Conservation (phyloP, 2,113 vertebrate genomes). For the Gasterosteus nipponicus region DNA sequence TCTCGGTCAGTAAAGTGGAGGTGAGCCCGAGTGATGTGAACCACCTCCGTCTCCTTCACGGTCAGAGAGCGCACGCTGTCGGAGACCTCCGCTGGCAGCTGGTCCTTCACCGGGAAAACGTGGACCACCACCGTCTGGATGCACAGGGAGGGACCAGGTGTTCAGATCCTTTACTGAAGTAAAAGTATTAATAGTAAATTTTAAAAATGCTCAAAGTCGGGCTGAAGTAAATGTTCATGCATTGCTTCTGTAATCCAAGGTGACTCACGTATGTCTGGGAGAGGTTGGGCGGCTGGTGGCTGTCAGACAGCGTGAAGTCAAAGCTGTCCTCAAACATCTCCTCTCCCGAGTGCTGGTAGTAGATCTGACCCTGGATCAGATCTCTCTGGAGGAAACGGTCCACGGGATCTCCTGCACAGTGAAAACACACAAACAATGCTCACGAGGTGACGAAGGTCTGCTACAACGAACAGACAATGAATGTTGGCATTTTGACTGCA, state of each 20-base stretch:
- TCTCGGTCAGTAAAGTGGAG: slow-evolving; percentile 81
- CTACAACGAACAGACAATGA: background rate
- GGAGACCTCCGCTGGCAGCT: slow-evolving; percentile 77
- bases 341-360: slow-evolving; percentile 78
- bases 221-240: background rate
- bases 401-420: slow-evolving; percentile 61
- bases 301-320: slow-evolving; percentile 80
- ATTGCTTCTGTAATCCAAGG: background rate
- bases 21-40: slow-evolving; percentile 76
- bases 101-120: slow-evolving; percentile 81
- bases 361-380: slow-evolving; percentile 79
- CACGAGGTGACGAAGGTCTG: background rate
- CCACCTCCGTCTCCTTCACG: slow-evolving; percentile 83
- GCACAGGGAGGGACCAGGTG: background rate
- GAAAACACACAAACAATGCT: background rate
- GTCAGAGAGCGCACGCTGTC: slow-evolving; percentile 73
- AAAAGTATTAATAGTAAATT: background rate
- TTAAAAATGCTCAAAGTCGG: background rate
- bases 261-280: slow-evolving; percentile 76
- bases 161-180: background rate
- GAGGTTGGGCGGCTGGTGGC: slow-evolving; percentile 79
- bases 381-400: slow-evolving; percentile 80
- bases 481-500: background rate
- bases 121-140: slow-evolving; percentile 76
- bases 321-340: slow-evolving; percentile 80